Percentiles rank a stretch among this genome's conserved stretches.
Evolutionary conservation across 2,113 vertebrate species (phyloP).

Genomic region (Callionymus lyra): DNA sequence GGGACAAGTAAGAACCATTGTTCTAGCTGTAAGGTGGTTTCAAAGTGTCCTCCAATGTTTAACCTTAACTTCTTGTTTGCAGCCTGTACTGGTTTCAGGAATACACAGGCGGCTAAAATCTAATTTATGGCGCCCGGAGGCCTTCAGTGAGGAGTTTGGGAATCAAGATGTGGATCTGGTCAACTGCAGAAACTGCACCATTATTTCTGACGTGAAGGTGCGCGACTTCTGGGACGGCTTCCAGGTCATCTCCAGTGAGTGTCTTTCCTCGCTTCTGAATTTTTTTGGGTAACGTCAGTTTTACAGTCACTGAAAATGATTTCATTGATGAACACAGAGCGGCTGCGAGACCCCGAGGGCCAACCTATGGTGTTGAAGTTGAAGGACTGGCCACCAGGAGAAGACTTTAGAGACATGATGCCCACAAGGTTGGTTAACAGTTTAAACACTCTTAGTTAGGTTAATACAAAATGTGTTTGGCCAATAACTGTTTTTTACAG

Average conservation of each 20-base stretch:
- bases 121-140: conserved; percentile 86
- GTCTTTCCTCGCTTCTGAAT: not conserved
- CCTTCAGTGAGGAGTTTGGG: conserved; percentile 96
- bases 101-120: conserved; percentile 89
- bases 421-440: conserved; percentile 74
- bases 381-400: conserved; percentile 98
- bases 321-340: conserved; percentile 63
- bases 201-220: conserved; percentile 97
- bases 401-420: conserved; percentile 99
- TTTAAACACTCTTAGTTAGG: not conserved
- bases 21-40: not conserved
- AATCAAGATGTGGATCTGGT: conserved; percentile 97
- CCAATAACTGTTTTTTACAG: too few relatives aligned
- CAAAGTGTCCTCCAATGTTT: not conserved
- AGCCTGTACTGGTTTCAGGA: conserved; percentile 97
- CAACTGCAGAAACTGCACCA: conserved; percentile 96
- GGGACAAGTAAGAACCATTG: conserved; percentile 78
- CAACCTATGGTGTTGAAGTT: conserved; percentile 96
- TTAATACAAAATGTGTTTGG: too few relatives aligned
- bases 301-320: not conserved
- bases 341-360: conserved; percentile 82
- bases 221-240: conserved; percentile 99
- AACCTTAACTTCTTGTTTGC: conserved; percentile 10
- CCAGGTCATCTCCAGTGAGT: conserved; percentile 91
- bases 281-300: not conserved